These are phyloP conservation scores for Trogon melanurus DNA, from an alignment of 2,113 vertebrate genomes.

Conservation along the genomic window DNA sequence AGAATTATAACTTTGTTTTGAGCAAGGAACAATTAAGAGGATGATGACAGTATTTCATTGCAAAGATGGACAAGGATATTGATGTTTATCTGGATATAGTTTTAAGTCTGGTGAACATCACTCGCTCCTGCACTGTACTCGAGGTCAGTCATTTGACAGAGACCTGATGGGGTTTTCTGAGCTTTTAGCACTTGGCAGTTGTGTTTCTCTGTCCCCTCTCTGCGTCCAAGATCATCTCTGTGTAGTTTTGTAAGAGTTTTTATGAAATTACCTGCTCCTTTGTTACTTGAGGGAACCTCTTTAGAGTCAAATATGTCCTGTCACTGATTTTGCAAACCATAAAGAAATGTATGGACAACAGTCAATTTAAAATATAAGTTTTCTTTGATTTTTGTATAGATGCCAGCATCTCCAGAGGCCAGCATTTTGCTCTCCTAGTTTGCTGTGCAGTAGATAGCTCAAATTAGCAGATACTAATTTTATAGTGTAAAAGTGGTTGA, in stretches of 20 bases:
- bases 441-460: background rate
- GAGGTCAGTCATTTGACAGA: background rate
- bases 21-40: background rate
- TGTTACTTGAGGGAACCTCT: background rate
- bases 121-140: fast-evolving
- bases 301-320: background rate
- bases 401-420: background rate
- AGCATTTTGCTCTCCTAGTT: background rate
- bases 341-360: background rate
- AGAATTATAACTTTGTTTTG: background rate
- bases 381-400: background rate
- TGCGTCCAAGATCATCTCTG: background rate
- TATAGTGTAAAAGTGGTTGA: background rate
- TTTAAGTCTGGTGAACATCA: fast-evolving
- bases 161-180: background rate
- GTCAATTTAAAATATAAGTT: background rate
- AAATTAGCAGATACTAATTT: background rate
- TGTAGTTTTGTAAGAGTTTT: background rate
- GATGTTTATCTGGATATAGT: background rate
- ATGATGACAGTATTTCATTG: background rate
- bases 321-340: background rate
- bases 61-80: background rate
- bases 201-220: background rate
- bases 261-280: background rate
- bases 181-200: background rate